These are phyloP conservation scores for Halcyon chelicuti DNA, from an alignment of 2,797 vertebrate species.

Conservation along the genomic window DNA sequence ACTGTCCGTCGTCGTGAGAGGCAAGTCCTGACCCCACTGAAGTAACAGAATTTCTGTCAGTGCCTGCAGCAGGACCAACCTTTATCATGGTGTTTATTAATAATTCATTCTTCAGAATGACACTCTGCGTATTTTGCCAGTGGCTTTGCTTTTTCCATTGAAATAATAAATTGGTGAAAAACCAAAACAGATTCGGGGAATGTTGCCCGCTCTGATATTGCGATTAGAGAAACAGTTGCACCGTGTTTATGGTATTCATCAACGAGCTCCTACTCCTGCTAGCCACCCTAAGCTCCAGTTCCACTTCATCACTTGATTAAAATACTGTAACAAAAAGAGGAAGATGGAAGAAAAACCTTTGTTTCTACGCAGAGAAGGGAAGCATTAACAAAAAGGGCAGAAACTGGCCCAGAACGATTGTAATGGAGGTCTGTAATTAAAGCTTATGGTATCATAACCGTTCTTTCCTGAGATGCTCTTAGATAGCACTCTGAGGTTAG, in stretches of 20 bases:
- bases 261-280: not conserved
- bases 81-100: constrained; percentile 8
- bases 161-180: not conserved
- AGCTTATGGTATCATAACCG: not conserved
- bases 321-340: not conserved
- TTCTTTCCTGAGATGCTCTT: not conserved
- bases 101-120: not conserved
- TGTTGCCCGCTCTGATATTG: not conserved
- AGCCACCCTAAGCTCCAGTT: not conserved
- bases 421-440: not conserved
- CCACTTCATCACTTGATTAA: not conserved
- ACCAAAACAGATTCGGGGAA: not conserved
- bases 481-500: not conserved
- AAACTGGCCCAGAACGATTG: not conserved
- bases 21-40: not conserved
- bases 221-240: not conserved
- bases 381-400: not conserved
- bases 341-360: not conserved
- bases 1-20: not conserved
- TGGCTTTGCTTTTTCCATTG: not conserved
- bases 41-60: constrained; percentile 11
- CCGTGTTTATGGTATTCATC: not conserved
- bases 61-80: not conserved
- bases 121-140: not conserved
- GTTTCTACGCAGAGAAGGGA: not conserved